These are phyloP conservation scores for Epinephelus moara DNA, from an alignment of 2,113 vertebrate species.

Conservation along the genomic window DNA sequence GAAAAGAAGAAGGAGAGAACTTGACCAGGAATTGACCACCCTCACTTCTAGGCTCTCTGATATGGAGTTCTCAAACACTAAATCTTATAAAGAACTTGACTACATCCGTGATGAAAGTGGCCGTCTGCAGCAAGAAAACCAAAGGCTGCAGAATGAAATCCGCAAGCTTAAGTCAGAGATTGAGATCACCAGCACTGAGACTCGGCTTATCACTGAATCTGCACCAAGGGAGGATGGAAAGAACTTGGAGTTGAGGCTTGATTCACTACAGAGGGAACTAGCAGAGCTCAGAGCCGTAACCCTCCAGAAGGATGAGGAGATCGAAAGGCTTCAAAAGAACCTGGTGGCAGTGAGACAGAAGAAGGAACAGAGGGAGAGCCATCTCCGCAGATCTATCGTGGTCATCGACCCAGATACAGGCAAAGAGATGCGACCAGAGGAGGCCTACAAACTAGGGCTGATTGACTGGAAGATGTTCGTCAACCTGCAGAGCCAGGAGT, in stretches of 20 bases:
- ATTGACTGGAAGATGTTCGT: constrained; percentile 98
- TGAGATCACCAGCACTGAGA: constrained; percentile 91
- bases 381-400: constrained; percentile 94
- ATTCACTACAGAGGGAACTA: constrained; percentile 90
- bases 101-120: constrained; percentile 94
- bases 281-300: constrained; percentile 89
- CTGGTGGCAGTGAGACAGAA: constrained; percentile 89
- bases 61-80: constrained; percentile 95
- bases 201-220: constrained; percentile 86
- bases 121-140: constrained; percentile 93
- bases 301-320: constrained; percentile 91
- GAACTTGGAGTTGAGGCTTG: constrained; percentile 89
- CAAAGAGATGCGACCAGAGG: constrained; percentile 95
- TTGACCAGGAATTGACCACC: constrained; percentile 87
- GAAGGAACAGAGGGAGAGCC: constrained; percentile 95
- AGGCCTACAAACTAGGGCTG: constrained; percentile 92
- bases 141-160: constrained; percentile 91
- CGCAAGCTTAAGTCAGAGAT: constrained; percentile 93
- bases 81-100: constrained; percentile 93
- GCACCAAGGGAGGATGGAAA: constrained; percentile 82
- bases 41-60: constrained; percentile 89
- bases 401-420: constrained; percentile 96
- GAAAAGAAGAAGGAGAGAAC: constrained; percentile 86
- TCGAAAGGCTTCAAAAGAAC: constrained; percentile 91
- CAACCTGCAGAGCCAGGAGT: constrained; percentile 96